phyloP scores from a whole-genome alignment of 2,113 vertebrate species.

The Anhinga anhinga region DNA sequence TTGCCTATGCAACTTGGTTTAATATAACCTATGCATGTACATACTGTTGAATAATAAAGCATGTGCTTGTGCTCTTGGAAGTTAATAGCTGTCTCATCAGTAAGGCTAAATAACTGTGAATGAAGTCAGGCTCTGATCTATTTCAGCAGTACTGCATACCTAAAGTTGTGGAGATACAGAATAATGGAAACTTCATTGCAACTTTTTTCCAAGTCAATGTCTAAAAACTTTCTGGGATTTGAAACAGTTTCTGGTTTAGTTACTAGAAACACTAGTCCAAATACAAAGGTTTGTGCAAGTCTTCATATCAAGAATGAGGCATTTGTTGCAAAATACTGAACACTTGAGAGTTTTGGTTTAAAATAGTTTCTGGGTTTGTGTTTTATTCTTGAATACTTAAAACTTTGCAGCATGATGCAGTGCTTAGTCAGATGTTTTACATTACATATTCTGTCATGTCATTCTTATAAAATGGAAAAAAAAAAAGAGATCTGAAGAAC shows the following conservation, averaged over 20 bases:
- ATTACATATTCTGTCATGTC: not conserved
- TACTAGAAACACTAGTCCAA: not conserved
- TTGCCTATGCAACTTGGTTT: not conserved
- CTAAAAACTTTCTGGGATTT: not conserved
- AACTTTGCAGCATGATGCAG: not conserved
- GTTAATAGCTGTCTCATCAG: not conserved
- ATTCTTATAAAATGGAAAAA: not conserved
- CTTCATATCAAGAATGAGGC: not conserved
- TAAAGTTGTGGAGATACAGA: not conserved
- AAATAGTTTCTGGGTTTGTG: not conserved
- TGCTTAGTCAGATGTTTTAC: not conserved
- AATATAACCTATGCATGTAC: not conserved
- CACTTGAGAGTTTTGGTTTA: not conserved
- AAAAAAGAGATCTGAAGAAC: not conserved
- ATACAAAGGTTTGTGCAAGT: not conserved
- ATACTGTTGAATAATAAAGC: not conserved
- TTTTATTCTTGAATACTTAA: not conserved
- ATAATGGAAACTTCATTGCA: not conserved
- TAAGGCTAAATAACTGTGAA: not conserved
- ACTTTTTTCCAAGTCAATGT: not conserved
- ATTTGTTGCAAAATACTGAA: not conserved
- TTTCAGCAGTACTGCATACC: not conserved
- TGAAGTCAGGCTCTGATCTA: not conserved
- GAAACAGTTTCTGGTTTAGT: not conserved
- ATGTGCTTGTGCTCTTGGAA: not conserved